phyloP scores from a whole-genome alignment of 2,113 vertebrate species.

The Urocolius indicus region DNA sequence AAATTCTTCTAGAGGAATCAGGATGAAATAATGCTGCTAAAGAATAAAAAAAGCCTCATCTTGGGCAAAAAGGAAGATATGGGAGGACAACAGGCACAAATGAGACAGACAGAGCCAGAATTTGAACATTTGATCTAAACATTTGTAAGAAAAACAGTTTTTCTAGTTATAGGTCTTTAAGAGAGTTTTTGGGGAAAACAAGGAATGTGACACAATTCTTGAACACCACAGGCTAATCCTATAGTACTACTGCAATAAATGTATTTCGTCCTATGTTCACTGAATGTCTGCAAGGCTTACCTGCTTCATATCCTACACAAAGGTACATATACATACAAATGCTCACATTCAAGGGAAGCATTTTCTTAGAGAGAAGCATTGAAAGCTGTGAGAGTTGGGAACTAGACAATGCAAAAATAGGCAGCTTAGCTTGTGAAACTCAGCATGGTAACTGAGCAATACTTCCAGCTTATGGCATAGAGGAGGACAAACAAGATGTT shows the following conservation, averaged over 20 bases:
- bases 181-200: not conserved
- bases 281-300: not conserved
- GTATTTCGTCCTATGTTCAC: not conserved
- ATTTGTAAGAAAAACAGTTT: not conserved
- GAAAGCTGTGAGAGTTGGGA: not conserved
- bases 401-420: not conserved
- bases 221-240: not conserved
- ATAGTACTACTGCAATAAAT: not conserved
- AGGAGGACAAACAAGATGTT: constrained; percentile 30
- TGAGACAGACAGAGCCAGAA: not conserved
- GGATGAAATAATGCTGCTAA: not conserved
- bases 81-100: not conserved
- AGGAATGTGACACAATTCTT: not conserved
- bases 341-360: not conserved
- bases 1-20: not conserved
- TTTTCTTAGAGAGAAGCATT: not conserved
- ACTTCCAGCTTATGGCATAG: not conserved
- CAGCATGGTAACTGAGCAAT: not conserved
- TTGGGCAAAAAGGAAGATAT: not conserved
- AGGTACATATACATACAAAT: not conserved
- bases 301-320: not conserved
- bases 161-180: not conserved
- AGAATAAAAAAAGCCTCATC: not conserved
- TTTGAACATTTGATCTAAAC: not conserved
- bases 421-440: not conserved